Conservation (phyloP, 2,113 vertebrate genomes). For the Origma solitaria region DNA sequence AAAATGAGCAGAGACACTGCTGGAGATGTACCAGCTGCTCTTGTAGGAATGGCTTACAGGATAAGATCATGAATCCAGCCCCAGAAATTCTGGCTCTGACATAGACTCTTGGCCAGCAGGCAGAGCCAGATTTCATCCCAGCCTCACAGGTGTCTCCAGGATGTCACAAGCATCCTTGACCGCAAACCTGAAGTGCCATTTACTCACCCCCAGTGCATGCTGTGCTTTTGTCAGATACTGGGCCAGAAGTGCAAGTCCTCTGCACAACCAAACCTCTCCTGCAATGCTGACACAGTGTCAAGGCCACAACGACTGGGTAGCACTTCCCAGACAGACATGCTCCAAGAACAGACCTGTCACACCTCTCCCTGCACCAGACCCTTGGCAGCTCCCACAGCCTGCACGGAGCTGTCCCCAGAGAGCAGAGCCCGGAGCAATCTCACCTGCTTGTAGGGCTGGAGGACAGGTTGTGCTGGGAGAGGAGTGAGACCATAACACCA, state of each 20-base stretch:
- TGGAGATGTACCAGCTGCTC: not conserved
- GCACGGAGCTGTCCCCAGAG: not conserved
- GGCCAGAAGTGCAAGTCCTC: not conserved
- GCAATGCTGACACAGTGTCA: not conserved
- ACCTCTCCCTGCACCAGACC: accelerated
- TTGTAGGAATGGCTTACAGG: not conserved
- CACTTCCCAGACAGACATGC: not conserved
- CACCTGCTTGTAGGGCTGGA: not conserved
- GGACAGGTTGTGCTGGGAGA: not conserved
- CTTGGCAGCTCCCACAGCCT: not conserved
- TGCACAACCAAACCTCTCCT: not conserved
- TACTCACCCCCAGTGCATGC: accelerated
- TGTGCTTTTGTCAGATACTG: accelerated
- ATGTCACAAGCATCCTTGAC: not conserved
- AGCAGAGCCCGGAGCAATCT: not conserved
- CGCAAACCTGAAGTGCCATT: not conserved
- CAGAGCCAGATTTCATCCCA: not conserved
- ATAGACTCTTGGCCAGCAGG: accelerated
- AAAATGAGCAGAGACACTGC: not conserved
- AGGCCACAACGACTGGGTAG: not conserved
- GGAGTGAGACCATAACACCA: accelerated
- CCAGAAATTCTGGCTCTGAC: not conserved
- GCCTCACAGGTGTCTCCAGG: not conserved
- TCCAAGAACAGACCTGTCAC: not conserved
- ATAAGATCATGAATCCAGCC: not conserved